Evolutionary conservation across 2,797 vertebrate species (phyloP).

Genomic region (Periparus ater): DNA sequence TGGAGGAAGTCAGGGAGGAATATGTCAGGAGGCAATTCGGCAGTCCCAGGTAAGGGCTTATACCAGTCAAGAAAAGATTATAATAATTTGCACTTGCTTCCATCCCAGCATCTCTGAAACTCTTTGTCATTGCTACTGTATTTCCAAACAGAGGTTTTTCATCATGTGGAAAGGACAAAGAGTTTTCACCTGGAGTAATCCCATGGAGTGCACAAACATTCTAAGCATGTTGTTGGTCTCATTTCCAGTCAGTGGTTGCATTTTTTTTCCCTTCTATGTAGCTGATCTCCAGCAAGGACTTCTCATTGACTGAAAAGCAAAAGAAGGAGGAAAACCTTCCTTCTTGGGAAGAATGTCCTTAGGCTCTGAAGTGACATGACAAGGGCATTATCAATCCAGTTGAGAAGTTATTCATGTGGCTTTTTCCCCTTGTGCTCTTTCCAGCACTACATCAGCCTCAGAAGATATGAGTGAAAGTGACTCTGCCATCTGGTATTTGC

Average conservation of each 20-base stretch:
- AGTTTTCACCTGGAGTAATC: background rate
- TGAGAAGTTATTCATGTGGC: background rate
- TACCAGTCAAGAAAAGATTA: background rate
- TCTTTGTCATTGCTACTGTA: background rate
- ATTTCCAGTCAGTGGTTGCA: background rate
- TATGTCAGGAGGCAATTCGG: slow-evolving; percentile 69
- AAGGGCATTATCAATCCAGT: background rate
- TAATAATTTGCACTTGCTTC: background rate
- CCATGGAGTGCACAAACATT: background rate
- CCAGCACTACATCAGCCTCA: slow-evolving; percentile 26
- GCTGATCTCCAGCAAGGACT: background rate
- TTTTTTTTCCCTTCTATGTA: background rate
- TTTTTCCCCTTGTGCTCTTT: background rate
- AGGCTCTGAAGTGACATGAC: background rate
- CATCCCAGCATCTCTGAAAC: background rate
- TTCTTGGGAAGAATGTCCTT: background rate
- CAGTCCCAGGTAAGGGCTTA: slow-evolving; percentile 61
- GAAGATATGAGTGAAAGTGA: slow-evolving; percentile 10
- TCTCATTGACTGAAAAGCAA: background rate
- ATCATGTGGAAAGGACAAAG: background rate
- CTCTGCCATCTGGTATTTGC: background rate
- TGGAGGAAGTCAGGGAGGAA: slow-evolving; percentile 79
- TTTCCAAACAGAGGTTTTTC: background rate
- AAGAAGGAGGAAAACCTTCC: background rate
- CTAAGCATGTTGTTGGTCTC: background rate